These are phyloP conservation scores for Hirundichthys speculiger DNA, from an alignment of 2,113 vertebrate species.

Conservation along the genomic window DNA sequence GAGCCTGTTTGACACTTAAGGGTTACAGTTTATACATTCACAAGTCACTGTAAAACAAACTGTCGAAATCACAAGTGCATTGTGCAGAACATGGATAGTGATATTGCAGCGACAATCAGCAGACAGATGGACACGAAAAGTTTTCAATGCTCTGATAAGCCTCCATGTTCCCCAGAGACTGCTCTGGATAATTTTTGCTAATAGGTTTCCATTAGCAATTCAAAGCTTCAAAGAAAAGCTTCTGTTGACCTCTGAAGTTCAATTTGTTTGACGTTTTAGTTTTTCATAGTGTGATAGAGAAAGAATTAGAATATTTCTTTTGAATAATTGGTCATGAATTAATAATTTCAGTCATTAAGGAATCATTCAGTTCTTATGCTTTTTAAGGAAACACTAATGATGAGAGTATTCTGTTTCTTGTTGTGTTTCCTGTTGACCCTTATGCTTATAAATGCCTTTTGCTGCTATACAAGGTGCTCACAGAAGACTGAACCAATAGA, in stretches of 20 bases:
- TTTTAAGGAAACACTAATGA: too few species aligned
- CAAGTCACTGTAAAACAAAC: neutral
- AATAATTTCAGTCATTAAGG: too few species aligned
- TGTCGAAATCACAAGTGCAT: neutral
- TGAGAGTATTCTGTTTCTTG: too few species aligned
- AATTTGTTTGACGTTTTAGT: neutral
- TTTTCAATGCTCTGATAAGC: conserved; percentile 22
- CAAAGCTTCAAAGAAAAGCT: conserved; percentile 21
- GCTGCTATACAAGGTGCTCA: too few species aligned
- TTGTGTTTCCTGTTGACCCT: too few species aligned
- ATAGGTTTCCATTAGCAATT: conserved; percentile 69
- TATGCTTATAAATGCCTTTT: too few species aligned
- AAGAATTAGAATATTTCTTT: too few species aligned
- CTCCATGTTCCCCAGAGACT: conserved; percentile 50
- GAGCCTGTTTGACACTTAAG: conserved; percentile 5
- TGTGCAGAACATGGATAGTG: conserved; percentile 17
- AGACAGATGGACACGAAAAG: conserved; percentile 11
- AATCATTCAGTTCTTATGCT: too few species aligned
- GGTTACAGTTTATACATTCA: conserved; percentile 4
- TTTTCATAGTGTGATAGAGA: too few species aligned
- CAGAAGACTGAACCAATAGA: too few species aligned
- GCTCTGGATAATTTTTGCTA: conserved; percentile 55
- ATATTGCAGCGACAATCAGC: conserved; percentile 34
- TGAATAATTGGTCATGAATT: too few species aligned
- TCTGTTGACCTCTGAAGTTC: conserved; percentile 12